These are phyloP conservation scores for Lagenorhynchus albirostris DNA, from an alignment of 2,113 vertebrate genomes.

Conservation along the genomic window DNA sequence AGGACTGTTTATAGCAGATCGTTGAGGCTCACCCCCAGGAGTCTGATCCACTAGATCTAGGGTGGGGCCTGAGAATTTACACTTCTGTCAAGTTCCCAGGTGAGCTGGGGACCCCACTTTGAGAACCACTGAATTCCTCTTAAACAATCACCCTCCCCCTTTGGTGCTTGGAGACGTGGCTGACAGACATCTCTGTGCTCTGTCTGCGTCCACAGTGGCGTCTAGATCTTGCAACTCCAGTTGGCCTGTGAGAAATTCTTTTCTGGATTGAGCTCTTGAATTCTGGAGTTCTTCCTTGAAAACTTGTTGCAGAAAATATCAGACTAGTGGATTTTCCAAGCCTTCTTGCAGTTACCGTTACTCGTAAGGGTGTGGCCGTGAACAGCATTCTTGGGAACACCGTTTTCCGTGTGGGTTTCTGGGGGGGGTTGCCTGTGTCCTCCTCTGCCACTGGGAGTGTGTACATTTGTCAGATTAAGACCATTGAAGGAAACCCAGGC, in stretches of 20 bases:
- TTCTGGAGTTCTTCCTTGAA: neutral
- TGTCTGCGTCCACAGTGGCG: neutral
- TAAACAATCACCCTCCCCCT: rapidly evolving
- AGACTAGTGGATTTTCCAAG: neutral
- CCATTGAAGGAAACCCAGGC: neutral
- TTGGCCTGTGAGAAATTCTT: neutral
- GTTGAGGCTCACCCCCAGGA: neutral
- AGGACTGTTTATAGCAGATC: neutral
- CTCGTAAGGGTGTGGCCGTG: neutral
- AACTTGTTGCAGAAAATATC: neutral
- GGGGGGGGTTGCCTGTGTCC: neutral
- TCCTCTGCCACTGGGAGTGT: neutral
- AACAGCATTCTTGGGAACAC: neutral
- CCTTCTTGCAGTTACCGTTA: neutral
- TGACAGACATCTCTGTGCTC: neutral
- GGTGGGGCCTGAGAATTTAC: too few relatives aligned
- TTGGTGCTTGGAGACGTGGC: neutral
- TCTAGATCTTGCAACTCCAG: too few relatives aligned
- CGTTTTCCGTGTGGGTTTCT: neutral
- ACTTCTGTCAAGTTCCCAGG: neutral
- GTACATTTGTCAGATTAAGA: neutral
- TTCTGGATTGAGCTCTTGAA: neutral
- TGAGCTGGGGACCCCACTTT: neutral
- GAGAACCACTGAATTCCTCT: neutral
- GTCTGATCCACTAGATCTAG: neutral